These are phyloP conservation scores for Timema podura DNA, from an alignment of 2,888 invertebrate genomes.

Conservation along the genomic window DNA sequence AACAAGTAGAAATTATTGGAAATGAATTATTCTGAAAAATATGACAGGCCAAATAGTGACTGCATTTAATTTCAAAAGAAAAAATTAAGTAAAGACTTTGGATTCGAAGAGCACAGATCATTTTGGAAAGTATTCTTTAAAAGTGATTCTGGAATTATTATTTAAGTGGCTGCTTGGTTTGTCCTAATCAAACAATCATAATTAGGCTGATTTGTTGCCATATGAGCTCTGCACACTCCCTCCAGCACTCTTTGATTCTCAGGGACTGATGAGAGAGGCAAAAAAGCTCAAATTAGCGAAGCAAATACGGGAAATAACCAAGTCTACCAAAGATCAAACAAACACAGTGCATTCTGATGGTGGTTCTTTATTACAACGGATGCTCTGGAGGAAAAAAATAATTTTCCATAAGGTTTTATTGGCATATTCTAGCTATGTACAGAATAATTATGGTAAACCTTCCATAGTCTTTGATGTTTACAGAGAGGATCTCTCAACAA, in stretches of 20 bases:
- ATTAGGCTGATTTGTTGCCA: neutral
- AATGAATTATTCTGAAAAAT: neutral
- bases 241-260: neutral
- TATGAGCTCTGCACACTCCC: slow-evolving; percentile 1
- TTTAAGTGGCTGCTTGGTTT: neutral
- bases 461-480: too few relatives aligned
- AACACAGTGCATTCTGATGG: too few relatives aligned
- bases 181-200: neutral
- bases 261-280: neutral
- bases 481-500: too few relatives aligned
- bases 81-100: neutral
- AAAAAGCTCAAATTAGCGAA: neutral
- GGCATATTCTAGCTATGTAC: too few relatives aligned
- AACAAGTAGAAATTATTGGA: neutral
- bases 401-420: too few relatives aligned
- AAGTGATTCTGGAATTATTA: neutral
- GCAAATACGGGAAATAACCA: too few relatives aligned
- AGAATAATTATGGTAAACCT: too few relatives aligned
- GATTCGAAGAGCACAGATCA: neutral
- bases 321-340: too few relatives aligned
- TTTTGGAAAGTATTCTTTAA: neutral
- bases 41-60: neutral
- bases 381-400: too few relatives aligned
- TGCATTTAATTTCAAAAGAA: too few relatives aligned
- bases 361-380: too few relatives aligned